Conservation (phyloP, 2,113 vertebrate species). For the Shinisaurus crocodilurus region DNA sequence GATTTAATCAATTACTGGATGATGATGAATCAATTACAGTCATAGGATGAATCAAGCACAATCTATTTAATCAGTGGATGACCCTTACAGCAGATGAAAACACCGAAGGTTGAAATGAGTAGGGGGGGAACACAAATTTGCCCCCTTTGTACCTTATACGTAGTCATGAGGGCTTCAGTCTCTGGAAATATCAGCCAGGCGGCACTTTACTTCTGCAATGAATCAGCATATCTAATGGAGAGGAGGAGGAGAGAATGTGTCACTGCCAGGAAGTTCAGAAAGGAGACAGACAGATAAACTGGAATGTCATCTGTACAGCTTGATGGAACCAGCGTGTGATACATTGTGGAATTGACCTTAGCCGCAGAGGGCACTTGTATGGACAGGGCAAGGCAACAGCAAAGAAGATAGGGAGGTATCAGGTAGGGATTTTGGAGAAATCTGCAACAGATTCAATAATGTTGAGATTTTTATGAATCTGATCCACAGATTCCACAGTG, state of each 20-base stretch:
- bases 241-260: background rate
- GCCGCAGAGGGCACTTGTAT: fast-evolving
- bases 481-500: too few species aligned
- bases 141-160: background rate
- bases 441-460: too few species aligned
- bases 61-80: background rate
- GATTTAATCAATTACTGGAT: too few species aligned
- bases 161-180: slow-evolving; percentile 42
- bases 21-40: too few species aligned
- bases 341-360: background rate
- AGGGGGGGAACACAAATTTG: background rate
- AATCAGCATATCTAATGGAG: slow-evolving; percentile 29
- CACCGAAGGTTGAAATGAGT: background rate
- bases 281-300: background rate
- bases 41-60: too few species aligned
- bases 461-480: too few species aligned
- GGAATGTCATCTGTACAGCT: background rate
- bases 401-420: too few species aligned
- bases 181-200: slow-evolving; percentile 26
- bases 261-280: background rate
- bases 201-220: background rate
- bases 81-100: background rate
- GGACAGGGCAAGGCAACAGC: background rate
- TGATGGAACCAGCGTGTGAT: fast-evolving
- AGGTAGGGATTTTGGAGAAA: too few species aligned